Evolutionary conservation across 1,140 invertebrate genomes (phyloP).

Genomic region (Parasteatoda tepidariorum): DNA sequence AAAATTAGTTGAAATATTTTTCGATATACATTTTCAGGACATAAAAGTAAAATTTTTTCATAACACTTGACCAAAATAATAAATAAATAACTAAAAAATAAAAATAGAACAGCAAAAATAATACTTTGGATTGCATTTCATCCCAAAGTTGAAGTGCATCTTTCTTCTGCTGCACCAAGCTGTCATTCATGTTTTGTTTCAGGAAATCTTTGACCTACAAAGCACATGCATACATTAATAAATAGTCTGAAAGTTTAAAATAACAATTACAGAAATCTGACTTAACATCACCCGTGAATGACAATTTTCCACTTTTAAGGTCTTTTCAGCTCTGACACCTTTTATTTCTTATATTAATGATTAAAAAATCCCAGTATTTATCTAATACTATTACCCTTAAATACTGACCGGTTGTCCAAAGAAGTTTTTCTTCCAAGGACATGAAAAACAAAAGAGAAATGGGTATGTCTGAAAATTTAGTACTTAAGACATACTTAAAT

Average conservation of each 20-base stretch:
- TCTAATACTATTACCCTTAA: no score
- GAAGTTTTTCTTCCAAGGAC: no score
- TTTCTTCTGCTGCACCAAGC: conserved; percentile 2
- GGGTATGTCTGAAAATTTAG: no score
- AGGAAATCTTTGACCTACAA: conserved; percentile 30
- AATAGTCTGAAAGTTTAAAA: neutral
- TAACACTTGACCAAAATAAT: neutral
- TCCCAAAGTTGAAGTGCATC: conserved; percentile 28
- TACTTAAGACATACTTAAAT: no score
- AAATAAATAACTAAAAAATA: neutral
- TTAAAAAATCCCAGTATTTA: no score
- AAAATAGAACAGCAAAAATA: neutral
- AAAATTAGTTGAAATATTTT: neutral
- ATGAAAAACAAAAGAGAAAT: no score
- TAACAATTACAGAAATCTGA: neutral
- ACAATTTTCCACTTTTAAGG: neutral
- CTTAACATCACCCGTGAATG: neutral
- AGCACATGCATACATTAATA: no score
- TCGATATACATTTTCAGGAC: neutral
- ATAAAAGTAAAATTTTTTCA: neutral
- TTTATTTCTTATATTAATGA: no score
- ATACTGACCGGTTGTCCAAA: no score
- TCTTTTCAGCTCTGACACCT: neutral
- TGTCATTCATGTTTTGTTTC: conserved; percentile 23
- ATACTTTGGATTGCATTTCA: conserved; percentile 44